phyloP scores from a whole-genome alignment of 2,888 invertebrate genomes.

The Drosophila percnosoma region DNA sequence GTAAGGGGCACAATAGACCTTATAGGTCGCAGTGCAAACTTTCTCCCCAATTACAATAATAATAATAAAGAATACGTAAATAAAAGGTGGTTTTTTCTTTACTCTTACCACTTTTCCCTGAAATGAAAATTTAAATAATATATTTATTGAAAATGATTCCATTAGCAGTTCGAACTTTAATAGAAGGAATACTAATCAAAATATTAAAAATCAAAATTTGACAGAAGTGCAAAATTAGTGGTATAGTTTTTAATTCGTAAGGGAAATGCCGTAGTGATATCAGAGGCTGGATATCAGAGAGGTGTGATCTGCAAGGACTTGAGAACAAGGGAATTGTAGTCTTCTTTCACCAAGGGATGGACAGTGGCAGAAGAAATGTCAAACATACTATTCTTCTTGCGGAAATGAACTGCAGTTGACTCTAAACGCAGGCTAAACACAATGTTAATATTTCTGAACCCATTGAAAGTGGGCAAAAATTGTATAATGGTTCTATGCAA shows the following conservation, averaged over 20 bases:
- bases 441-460: not conserved
- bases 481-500: not conserved
- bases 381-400: not conserved
- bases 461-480: not conserved
- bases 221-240: not conserved
- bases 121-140: not conserved
- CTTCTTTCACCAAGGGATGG: not conserved
- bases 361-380: not conserved
- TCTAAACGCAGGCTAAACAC: not conserved
- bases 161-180: not conserved
- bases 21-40: too few species aligned
- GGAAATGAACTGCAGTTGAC: not conserved
- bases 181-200: not conserved
- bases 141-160: not conserved
- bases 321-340: not conserved
- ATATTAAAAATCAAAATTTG: not conserved
- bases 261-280: not conserved
- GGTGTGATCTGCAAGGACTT: not conserved
- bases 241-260: not conserved
- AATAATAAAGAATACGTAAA: not conserved
- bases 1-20: too few species aligned
- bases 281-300: not conserved
- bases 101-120: not conserved
- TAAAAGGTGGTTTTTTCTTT: rapidly evolving
- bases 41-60: too few species aligned